These are phyloP conservation scores for Azemiops feae DNA, from an alignment of 2,113 vertebrate genomes.

Conservation along the genomic window DNA sequence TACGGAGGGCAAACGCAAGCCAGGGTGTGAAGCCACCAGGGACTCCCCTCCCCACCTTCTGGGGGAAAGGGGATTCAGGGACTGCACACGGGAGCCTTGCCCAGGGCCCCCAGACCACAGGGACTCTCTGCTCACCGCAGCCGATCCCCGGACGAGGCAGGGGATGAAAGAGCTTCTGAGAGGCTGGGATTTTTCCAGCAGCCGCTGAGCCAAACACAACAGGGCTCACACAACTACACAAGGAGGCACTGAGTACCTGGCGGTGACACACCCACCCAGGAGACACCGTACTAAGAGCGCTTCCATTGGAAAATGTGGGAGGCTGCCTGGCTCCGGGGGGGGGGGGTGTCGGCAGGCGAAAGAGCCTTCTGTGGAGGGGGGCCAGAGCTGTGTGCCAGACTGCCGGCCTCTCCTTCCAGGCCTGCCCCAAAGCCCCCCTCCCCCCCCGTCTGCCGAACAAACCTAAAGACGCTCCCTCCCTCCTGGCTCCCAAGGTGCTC, in stretches of 20 bases:
- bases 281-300: slow-evolving; percentile 59
- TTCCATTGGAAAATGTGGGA: slow-evolving; percentile 39
- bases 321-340: not conserved
- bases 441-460: accelerated
- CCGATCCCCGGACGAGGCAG: not conserved
- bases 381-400: not conserved
- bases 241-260: slow-evolving; percentile 74
- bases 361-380: not conserved
- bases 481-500: not conserved
- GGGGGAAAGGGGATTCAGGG: not conserved
- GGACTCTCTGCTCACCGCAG: not conserved
- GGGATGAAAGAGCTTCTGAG: slow-evolving; percentile 76
- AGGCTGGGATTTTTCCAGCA: slow-evolving; percentile 77
- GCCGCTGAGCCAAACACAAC: slow-evolving; percentile 71
- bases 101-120: slow-evolving; percentile 1
- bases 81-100: not conserved
- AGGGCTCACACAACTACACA: slow-evolving; percentile 71
- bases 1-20: slow-evolving; percentile 12
- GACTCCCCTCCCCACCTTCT: slow-evolving; percentile 24
- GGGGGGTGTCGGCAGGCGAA: not conserved
- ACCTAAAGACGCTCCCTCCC: not conserved
- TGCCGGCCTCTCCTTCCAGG: not conserved
- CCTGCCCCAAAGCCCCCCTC: not conserved
- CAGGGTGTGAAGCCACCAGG: slow-evolving; percentile 20
- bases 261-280: slow-evolving; percentile 60